Evolutionary conservation across 2,113 vertebrate genomes (phyloP).

Genomic region (Calidris pygmaea): DNA sequence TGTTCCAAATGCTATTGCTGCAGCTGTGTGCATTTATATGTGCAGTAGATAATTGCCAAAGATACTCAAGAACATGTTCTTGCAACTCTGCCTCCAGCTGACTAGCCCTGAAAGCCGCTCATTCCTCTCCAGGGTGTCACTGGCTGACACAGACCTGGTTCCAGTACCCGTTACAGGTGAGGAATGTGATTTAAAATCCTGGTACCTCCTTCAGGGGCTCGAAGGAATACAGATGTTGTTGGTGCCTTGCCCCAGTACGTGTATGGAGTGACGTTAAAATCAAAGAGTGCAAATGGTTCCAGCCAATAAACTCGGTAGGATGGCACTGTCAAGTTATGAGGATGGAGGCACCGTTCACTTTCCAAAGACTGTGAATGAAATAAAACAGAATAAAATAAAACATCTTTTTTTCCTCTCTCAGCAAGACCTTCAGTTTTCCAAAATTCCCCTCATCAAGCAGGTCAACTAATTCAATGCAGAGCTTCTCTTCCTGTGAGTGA

Average conservation of each 20-base stretch:
- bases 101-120: neutral
- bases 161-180: neutral
- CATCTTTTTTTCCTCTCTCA: neutral
- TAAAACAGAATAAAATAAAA: conserved; percentile 35
- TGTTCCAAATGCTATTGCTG: neutral
- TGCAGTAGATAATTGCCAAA: neutral
- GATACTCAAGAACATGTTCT: neutral
- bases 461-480: neutral
- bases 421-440: neutral
- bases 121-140: neutral
- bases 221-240: conserved; percentile 60
- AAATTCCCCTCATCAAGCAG: neutral
- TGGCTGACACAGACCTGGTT: neutral
- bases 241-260: conserved; percentile 78
- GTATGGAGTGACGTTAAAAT: conserved; percentile 76
- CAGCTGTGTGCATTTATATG: neutral
- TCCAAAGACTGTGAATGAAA: conserved; percentile 42
- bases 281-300: conserved; percentile 72
- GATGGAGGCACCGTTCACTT: conserved; percentile 46
- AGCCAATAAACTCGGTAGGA: conserved; percentile 65
- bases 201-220: conserved; percentile 75
- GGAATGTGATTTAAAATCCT: neutral
- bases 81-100: neutral
- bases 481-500: neutral
- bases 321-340: conserved; percentile 38